Evolutionary conservation across 1,140 invertebrate genomes (phyloP).

Genomic region (Conus betulinus): DNA sequence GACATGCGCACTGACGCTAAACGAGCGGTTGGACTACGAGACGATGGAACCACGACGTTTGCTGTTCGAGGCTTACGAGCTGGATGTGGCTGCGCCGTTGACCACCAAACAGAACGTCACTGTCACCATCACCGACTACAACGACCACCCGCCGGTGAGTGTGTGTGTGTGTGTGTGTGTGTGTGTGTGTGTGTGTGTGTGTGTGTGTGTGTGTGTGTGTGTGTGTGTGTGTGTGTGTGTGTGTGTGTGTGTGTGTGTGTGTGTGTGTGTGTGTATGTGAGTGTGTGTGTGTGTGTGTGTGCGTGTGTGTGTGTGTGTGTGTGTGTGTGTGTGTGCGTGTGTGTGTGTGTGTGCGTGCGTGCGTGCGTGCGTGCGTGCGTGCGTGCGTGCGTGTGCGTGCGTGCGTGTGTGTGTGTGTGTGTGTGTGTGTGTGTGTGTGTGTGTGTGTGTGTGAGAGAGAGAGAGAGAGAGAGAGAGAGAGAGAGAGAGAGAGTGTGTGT

Average conservation of each 20-base stretch:
- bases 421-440: neutral
- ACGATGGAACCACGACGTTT: neutral
- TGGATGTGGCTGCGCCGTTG: neutral
- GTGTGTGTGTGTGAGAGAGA: neutral
- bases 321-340: neutral
- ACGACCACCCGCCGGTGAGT: slow-evolving; percentile 18
- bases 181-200: neutral
- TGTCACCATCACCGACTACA: neutral
- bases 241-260: slow-evolving; percentile 8
- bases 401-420: neutral
- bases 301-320: slow-evolving; percentile 1
- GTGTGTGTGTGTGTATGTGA: neutral
- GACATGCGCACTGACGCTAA: slow-evolving; percentile 9
- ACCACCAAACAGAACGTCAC: slow-evolving; percentile 7
- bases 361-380: neutral
- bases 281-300: neutral
- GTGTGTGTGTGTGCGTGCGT: neutral
- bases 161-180: slow-evolving; percentile 3
- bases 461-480: too few relatives aligned
- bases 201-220: neutral
- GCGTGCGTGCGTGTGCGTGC: neutral
- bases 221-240: neutral
- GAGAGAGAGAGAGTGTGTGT: neutral
- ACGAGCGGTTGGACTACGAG: neutral
- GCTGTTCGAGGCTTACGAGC: neutral